Base-by-base conservation (phyloP, 2,888 invertebrate species). In the Polyommatus icarus region DNA sequence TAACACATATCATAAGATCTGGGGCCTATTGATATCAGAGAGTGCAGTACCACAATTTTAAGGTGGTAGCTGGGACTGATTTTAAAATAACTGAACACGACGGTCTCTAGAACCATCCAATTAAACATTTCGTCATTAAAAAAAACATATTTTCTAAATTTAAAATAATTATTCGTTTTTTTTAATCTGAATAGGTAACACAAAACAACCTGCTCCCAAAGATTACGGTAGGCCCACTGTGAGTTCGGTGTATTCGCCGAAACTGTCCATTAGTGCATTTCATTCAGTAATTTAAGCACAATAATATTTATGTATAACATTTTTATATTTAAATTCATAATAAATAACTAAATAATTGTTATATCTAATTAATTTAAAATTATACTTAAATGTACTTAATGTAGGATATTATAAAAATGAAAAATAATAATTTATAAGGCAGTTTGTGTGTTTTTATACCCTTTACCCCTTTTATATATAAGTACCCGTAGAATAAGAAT, bases 391-490 rank as follows among this genome's bases (percentile, higher is more conserved):
- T 88, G 90, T 93, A 93, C 91, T 91, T 92, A 92, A 90, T 89
- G 88, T 90, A 93, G 89, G 90, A 86, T 93, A 92, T 87, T 89
- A 83, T 92, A 89, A 92, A 91, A 88, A 86, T 89, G 86, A 90
- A 91, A 92, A 92, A 91, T 92, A 93, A 92, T 88, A 93, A 92
- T 88, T 89, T 91, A 84, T 92, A 93, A 92, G 92, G 88, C 87
- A 89, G 78, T 77, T 80, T 75, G 78, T 82, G 83, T 88, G 87
- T 86, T 84, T 84, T 82, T 79, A 76, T 72, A 6, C 77, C 36
- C 32, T 77, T 24, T 50, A 59, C 73, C 59, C 29, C 20, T n/a
- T 46, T 46, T 46, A 10, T 77, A 40, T 18, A 40, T 32, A 46
- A 10, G 32, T 12, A n/a, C 5, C 20, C 7, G 20, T 12, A 59